These are phyloP conservation scores for Ataeniobius toweri DNA, from an alignment of 2,797 vertebrate species.

Conservation along the genomic window DNA sequence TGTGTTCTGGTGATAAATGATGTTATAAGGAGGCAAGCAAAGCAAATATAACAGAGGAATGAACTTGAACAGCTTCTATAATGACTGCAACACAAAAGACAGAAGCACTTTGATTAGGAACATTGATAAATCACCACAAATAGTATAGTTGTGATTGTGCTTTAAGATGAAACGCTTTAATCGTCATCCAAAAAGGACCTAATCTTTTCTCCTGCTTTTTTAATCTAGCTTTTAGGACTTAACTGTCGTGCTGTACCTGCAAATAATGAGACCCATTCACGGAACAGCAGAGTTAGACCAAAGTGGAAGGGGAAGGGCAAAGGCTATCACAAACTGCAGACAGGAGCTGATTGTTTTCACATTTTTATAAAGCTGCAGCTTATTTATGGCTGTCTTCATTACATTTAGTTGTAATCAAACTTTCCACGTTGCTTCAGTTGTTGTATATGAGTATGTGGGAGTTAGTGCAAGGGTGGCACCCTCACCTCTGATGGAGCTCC, in stretches of 20 bases:
- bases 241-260: constrained; percentile 27
- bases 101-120: constrained; percentile 42
- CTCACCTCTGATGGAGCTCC: constrained; percentile 97
- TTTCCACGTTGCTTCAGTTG: neutral
- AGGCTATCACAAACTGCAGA: constrained; percentile 21
- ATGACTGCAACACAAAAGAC: constrained; percentile 31
- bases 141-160: constrained; percentile 47
- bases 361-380: neutral
- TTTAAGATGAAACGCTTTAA: constrained; percentile 71
- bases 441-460: neutral
- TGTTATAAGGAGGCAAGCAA: constrained; percentile 26
- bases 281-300: constrained; percentile 19
- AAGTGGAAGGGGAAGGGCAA: constrained; percentile 24
- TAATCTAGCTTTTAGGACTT: constrained; percentile 60
- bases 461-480: constrained; percentile 3
- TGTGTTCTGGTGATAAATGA: constrained; percentile 53
- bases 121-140: constrained; percentile 66
- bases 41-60: constrained; percentile 56
- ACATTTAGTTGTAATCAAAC: constrained; percentile 7
- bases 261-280: constrained; percentile 48
- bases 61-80: constrained; percentile 35
- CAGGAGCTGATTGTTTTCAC: constrained; percentile 18
- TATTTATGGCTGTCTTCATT: constrained; percentile 2
- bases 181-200: constrained; percentile 66
- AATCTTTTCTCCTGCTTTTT: constrained; percentile 63